These are phyloP conservation scores for Subacronicta megacephala DNA, from an alignment of 2,888 invertebrate species.

Conservation along the genomic window DNA sequence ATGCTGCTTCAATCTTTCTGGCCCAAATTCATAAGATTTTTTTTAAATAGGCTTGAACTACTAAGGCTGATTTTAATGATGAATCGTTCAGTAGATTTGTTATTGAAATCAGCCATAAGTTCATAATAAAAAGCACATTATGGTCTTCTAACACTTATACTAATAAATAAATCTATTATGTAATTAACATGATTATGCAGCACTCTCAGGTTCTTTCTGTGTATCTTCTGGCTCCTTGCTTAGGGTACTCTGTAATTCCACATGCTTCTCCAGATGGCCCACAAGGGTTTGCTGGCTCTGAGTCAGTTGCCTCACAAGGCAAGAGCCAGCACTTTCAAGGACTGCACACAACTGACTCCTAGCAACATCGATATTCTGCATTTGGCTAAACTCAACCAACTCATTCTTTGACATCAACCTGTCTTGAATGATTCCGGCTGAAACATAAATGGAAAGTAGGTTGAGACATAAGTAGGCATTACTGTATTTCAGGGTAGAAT, in stretches of 20 bases:
- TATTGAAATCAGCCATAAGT: too few species aligned
- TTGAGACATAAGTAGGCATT: too few species aligned
- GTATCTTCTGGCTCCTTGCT: constrained; percentile 40
- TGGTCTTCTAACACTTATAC: constrained; percentile 48
- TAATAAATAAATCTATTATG: constrained; percentile 37
- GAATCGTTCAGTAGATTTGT: too few species aligned
- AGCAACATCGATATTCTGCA: constrained; percentile 91
- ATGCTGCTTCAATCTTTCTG: too few species aligned
- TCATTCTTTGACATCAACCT: constrained; percentile 92
- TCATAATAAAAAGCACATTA: constrained; percentile 36
- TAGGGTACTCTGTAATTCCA: constrained; percentile 68
- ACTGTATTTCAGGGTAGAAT: too few species aligned
- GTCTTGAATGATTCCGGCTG: constrained; percentile 93
- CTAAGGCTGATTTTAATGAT: too few species aligned
- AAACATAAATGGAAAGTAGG: constrained; percentile 49
- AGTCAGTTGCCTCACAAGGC: constrained; percentile 91
- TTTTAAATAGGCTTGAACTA: too few species aligned
- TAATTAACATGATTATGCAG: constrained; percentile 24
- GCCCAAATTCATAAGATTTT: too few species aligned
- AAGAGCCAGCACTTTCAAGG: constrained; percentile 91
- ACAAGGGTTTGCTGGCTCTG: constrained; percentile 92
- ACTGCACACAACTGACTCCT: constrained; percentile 92
- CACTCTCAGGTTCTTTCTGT: constrained; percentile 54
- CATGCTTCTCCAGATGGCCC: constrained; percentile 91
- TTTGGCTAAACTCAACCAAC: constrained; percentile 90